phyloP scores from a whole-genome alignment of 1,140 invertebrate genomes.

The Anadara kagoshimensis region DNA sequence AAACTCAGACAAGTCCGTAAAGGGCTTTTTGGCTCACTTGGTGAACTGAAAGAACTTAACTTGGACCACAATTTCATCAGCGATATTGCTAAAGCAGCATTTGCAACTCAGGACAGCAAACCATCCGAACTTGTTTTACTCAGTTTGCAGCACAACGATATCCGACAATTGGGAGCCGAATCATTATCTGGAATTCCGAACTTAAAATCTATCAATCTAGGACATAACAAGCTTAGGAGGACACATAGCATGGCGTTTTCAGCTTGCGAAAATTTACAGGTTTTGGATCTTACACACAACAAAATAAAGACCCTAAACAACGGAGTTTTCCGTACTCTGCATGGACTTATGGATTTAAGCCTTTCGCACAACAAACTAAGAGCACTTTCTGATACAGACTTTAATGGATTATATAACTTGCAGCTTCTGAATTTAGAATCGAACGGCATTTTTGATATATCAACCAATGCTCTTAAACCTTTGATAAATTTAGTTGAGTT shows the following conservation, averaged over 20 bases:
- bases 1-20: slow-evolving; percentile 14
- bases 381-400: neutral
- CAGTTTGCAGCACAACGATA: slow-evolving; percentile 14
- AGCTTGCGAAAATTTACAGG: slow-evolving; percentile 14
- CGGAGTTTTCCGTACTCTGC: slow-evolving; percentile 4
- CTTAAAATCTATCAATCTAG: slow-evolving; percentile 19
- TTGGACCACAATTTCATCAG: slow-evolving; percentile 28
- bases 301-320: slow-evolving; percentile 15
- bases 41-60: slow-evolving; percentile 23
- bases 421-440: slow-evolving; percentile 16
- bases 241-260: slow-evolving; percentile 14
- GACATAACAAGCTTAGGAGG: slow-evolving; percentile 19
- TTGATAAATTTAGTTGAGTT: slow-evolving; percentile 16
- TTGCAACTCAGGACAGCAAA: neutral
- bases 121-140: slow-evolving; percentile 1
- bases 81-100: slow-evolving; percentile 15
- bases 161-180: slow-evolving; percentile 6
- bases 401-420: slow-evolving; percentile 14
- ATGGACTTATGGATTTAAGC: slow-evolving; percentile 15
- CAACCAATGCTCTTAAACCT: slow-evolving; percentile 10
- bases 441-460: slow-evolving; percentile 17
- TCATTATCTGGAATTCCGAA: slow-evolving; percentile 10
- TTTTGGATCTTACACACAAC: slow-evolving; percentile 12
- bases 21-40: slow-evolving; percentile 7
- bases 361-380: slow-evolving; percentile 24